Evolutionary conservation across 2,113 vertebrate species (phyloP).

Genomic region (Brienomyrus brachyistius): DNA sequence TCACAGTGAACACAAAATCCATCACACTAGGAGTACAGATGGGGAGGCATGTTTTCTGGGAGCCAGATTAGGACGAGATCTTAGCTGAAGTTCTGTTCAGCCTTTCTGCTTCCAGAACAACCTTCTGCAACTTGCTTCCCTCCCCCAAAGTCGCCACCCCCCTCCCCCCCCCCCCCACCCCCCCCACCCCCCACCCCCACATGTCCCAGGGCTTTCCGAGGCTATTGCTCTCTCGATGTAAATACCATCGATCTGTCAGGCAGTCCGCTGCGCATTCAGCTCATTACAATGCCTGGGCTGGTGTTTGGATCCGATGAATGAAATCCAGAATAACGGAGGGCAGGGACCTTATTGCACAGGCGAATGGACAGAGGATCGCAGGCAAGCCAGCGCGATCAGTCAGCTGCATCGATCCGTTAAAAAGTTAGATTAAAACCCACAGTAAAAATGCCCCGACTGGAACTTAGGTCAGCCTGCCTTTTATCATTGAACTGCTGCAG

Average conservation of each 20-base stretch:
- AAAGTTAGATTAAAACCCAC: background rate
- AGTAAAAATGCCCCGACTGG: background rate
- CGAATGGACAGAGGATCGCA: background rate
- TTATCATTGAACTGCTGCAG: background rate
- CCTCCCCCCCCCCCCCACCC: no score
- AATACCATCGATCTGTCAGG: background rate
- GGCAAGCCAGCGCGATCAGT: background rate
- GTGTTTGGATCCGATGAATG: background rate
- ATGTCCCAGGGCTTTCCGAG: background rate
- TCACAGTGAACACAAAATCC: background rate
- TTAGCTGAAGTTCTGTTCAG: background rate
- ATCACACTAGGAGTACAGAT: background rate
- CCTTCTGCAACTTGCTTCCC: background rate
- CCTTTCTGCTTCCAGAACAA: background rate
- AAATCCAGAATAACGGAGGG: background rate
- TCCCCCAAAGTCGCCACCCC: background rate
- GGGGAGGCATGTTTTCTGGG: background rate
- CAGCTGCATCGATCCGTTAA: background rate
- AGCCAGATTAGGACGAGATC: background rate
- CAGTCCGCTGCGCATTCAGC: background rate
- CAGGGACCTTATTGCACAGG: background rate
- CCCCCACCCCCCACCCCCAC: no score
- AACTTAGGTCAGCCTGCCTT: background rate
- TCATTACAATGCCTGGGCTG: background rate
- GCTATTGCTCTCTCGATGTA: background rate